Evolutionary conservation across 2,888 invertebrate species (phyloP).

Genomic region (Drosophila meridiana): DNA sequence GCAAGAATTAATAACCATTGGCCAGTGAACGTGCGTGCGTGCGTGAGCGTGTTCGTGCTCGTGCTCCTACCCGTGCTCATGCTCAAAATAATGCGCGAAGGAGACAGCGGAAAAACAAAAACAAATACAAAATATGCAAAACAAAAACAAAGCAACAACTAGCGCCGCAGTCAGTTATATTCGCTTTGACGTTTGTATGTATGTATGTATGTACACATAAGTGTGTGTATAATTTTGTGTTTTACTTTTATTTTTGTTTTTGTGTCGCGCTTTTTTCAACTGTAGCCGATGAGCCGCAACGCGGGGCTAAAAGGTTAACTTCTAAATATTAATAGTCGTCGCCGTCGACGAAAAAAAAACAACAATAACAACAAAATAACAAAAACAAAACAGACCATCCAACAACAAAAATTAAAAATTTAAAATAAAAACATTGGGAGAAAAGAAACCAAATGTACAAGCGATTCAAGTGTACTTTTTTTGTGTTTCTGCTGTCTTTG

Average conservation of each 20-base stretch:
- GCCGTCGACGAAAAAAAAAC: constrained; percentile 57
- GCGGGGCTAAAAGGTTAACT: constrained; percentile 84
- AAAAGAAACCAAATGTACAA: constrained; percentile 45
- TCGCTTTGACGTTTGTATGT: neutral
- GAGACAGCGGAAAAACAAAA: constrained; percentile 18
- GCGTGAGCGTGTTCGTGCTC: constrained; percentile 8
- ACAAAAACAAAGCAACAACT: constrained; percentile 11
- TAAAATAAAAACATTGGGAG: constrained; percentile 41
- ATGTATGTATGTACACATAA: neutral
- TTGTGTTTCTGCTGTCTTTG: constrained; percentile 37
- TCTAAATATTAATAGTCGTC: constrained; percentile 84
- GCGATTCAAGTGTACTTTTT: constrained; percentile 36
- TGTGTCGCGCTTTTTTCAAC: constrained; percentile 52
- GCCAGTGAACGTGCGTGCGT: constrained; percentile 33
- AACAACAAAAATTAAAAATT: constrained; percentile 33
- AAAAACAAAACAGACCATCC: constrained; percentile 29
- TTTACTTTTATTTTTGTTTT: constrained; percentile 44
- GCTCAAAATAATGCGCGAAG: constrained; percentile 10
- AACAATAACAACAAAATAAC: constrained; percentile 12
- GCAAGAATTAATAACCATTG: constrained; percentile 52
- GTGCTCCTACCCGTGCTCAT: neutral
- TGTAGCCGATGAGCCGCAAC: constrained; percentile 73
- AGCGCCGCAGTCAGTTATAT: constrained; percentile 43
- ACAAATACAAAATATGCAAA: constrained; percentile 18
- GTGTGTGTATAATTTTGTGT: constrained; percentile 34